Conservation (phyloP, 1,140 invertebrate species). For the Choristoneura fumiferana region DNA sequence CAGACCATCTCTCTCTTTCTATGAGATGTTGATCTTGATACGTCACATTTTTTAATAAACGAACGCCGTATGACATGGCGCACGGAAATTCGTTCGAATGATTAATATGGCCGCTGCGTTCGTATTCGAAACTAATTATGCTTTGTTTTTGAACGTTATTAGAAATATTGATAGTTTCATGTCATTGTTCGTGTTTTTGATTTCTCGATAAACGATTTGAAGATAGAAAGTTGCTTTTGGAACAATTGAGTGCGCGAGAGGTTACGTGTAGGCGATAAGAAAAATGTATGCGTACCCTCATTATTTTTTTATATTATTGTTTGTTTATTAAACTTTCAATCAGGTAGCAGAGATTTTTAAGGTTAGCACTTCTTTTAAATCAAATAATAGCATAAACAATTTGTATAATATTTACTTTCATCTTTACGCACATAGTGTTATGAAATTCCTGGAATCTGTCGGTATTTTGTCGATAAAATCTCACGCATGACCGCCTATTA, state of each 20-base stretch:
- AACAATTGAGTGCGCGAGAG: conserved; percentile 54
- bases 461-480: background rate
- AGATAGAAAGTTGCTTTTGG: conserved; percentile 66
- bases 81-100: conserved; percentile 75
- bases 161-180: conserved; percentile 78
- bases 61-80: conserved; percentile 75
- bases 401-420: no score
- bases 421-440: no score
- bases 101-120: conserved; percentile 72
- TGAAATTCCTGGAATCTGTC: background rate
- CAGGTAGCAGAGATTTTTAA: conserved; percentile 3
- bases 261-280: conserved; percentile 38
- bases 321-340: background rate
- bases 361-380: background rate
- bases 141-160: conserved; percentile 76
- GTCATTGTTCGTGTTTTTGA: conserved; percentile 72
- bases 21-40: conserved; percentile 77
- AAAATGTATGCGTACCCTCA: conserved; percentile 2
- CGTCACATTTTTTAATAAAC: conserved; percentile 79
- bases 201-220: conserved; percentile 66
- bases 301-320: conserved; percentile 7
- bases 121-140: conserved; percentile 67
- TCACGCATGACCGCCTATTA: conserved; percentile 21
- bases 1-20: conserved; percentile 50
- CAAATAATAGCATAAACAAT: no score